Conservation (phyloP, 2,797 vertebrate species). For the Balearica regulorum region DNA sequence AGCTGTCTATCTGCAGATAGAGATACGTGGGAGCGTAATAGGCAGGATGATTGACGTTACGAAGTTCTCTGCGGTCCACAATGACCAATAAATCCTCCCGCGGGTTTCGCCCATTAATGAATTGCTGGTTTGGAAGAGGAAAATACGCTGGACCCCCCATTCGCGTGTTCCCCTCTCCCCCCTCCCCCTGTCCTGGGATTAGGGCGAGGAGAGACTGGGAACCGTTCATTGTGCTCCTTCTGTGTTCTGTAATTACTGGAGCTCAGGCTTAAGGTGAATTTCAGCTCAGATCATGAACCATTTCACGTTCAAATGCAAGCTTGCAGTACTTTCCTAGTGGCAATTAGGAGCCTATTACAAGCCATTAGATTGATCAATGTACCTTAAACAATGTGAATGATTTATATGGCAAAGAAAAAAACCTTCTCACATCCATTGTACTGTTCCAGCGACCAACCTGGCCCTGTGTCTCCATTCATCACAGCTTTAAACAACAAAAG, state of each 20-base stretch:
- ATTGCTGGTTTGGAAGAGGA: conserved; percentile 4
- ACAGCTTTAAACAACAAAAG: conserved; percentile 79
- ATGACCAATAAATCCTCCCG: conserved; percentile 39
- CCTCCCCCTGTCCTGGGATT: background rate
- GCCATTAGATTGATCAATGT: conserved; percentile 99
- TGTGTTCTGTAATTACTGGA: conserved; percentile 43
- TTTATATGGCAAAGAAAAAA: conserved; percentile 88
- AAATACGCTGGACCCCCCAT: background rate
- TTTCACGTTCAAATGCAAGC: conserved; percentile 79
- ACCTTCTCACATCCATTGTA: conserved; percentile 81
- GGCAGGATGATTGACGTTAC: conserved; percentile 17
- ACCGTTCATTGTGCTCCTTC: background rate
- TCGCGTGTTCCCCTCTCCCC: background rate
- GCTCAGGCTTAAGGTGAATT: conserved; percentile 64
- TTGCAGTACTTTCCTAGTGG: conserved; percentile 85
- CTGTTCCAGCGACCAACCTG: conserved; percentile 69
- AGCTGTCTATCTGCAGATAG: background rate
- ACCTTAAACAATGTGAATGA: conserved; percentile 98
- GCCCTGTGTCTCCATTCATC: conserved; percentile 81
- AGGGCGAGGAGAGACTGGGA: background rate
- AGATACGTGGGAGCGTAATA: conserved; percentile 1
- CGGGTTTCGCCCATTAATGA: conserved; percentile 20
- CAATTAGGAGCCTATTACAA: conserved; percentile 99
- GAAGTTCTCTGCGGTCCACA: conserved; percentile 36
- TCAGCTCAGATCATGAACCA: conserved; percentile 75